phyloP scores from a whole-genome alignment of 2,888 invertebrate genomes.

The Theretra japonica region DNA sequence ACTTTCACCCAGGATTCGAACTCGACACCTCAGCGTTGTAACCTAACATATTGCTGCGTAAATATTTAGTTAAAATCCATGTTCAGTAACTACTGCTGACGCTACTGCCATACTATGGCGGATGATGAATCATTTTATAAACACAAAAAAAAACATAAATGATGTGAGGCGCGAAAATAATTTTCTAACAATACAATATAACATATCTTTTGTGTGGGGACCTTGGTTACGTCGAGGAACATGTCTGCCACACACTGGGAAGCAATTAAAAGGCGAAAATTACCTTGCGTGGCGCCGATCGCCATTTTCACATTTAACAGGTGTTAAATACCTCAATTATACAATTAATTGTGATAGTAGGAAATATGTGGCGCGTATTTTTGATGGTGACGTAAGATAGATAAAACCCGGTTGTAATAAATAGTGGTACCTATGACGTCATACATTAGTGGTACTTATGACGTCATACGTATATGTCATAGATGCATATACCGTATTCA shows the following conservation, averaged over 20 bases:
- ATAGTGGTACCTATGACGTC: too few species aligned
- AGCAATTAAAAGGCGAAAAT: constrained; percentile 41
- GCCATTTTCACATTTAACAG: constrained; percentile 6
- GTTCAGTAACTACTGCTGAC: too few species aligned
- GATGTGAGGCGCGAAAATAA: background rate
- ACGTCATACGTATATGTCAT: background rate
- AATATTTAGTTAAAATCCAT: too few species aligned
- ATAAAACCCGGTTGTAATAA: too few species aligned
- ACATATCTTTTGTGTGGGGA: constrained; percentile 41
- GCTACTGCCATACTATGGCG: too few species aligned
- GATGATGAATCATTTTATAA: background rate
- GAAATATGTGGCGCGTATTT: background rate
- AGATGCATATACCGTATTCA: too few species aligned
- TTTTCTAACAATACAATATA: constrained; percentile 32
- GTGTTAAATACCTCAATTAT: constrained; percentile 10
- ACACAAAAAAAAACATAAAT: background rate
- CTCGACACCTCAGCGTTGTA: too few species aligned
- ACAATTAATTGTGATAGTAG: constrained; percentile 23
- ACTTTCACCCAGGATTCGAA: too few species aligned
- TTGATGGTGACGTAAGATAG: background rate
- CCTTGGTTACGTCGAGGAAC: constrained; percentile 50
- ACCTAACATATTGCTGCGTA: too few species aligned
- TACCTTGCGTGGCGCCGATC: constrained; percentile 12
- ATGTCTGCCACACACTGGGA: constrained; percentile 38
- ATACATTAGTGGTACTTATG: background rate